phyloP scores from a whole-genome alignment of 2,113 vertebrate genomes.

The Mustela nigripes region DNA sequence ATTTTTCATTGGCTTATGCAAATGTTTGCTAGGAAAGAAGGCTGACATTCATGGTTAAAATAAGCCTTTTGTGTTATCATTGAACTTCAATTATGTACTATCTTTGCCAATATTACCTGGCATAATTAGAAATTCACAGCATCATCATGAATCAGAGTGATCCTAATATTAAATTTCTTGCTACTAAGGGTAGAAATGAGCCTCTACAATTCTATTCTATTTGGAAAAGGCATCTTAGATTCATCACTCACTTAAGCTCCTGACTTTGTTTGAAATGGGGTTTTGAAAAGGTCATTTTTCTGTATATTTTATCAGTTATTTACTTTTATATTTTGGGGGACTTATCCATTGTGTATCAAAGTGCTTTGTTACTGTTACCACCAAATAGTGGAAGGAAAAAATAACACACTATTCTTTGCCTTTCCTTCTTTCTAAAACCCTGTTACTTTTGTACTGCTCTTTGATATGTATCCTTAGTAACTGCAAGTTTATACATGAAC shows the following conservation, averaged over 20 bases:
- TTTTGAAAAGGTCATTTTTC: constrained; percentile 53
- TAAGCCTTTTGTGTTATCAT: background rate
- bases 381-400: background rate
- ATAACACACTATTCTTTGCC: background rate
- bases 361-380: background rate
- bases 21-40: background rate
- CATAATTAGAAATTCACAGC: constrained; percentile 54
- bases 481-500: constrained; percentile 10
- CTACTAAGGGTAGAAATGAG: background rate
- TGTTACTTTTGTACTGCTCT: background rate
- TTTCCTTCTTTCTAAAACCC: background rate
- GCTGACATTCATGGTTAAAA: constrained; percentile 2
- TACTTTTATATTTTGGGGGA: constrained; percentile 51
- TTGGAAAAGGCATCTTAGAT: constrained; percentile 42
- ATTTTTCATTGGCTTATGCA: background rate
- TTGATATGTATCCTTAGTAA: constrained; percentile 7
- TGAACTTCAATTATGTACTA: constrained; percentile 22
- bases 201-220: constrained; percentile 14
- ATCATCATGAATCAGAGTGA: background rate
- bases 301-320: constrained; percentile 53
- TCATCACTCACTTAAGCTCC: background rate
- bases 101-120: background rate
- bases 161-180: constrained; percentile 54
- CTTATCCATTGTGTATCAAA: background rate
- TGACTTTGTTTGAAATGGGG: constrained; percentile 32